Percentiles rank a stretch among this genome's conserved stretches.
Conservation (phyloP, 2,113 vertebrate genomes). For the Hippopotamus amphibius region DNA sequence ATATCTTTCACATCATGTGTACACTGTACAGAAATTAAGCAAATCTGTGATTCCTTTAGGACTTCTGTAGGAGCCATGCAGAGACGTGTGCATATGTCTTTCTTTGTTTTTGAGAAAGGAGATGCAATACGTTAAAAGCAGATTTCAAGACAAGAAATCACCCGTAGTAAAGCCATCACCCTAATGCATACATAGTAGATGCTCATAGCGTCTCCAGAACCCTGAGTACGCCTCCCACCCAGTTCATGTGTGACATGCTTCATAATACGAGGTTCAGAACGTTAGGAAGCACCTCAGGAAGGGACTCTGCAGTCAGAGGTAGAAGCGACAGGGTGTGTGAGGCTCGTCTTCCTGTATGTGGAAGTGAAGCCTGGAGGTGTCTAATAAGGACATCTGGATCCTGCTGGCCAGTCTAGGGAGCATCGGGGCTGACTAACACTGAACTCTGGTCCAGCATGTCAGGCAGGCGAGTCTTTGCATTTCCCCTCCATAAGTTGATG, state of each 20-base stretch:
- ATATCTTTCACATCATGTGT: neutral
- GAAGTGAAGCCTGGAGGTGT: neutral
- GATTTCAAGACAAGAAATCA: neutral
- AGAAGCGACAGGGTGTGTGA: neutral
- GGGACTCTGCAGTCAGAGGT: neutral
- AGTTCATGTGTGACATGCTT: too few relatives aligned
- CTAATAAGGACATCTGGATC: too few relatives aligned
- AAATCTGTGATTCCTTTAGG: neutral
- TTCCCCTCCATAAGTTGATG: neutral
- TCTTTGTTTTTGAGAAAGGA: slow-evolving; percentile 24
- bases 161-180: neutral
- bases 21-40: neutral
- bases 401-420: neutral
- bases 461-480: neutral
- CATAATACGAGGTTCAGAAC: neutral
- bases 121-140: neutral
- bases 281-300: neutral
- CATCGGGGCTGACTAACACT: rapidly evolving
- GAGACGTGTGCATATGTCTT: neutral
- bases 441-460: neutral
- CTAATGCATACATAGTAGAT: neutral
- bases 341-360: neutral
- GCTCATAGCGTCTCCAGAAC: neutral
- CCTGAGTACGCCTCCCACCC: neutral
- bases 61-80: neutral